Evolutionary conservation across 2,113 vertebrate species (phyloP).

Genomic region (Otocyon megalotis): DNA sequence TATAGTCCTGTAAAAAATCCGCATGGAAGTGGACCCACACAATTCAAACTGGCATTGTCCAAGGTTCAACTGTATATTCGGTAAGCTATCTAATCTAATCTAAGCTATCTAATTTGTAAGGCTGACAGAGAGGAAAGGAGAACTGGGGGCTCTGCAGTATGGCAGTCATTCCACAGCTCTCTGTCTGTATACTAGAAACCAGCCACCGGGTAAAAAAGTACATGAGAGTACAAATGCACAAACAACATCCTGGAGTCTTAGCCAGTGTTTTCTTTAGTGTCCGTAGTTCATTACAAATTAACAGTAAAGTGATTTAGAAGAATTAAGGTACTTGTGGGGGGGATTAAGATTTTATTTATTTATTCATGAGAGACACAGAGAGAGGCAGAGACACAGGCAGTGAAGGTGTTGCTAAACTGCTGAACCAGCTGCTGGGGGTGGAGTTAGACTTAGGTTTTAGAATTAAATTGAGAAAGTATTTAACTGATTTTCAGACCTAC

Average conservation of each 20-base stretch:
- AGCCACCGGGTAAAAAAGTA: not conserved
- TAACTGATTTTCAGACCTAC: conserved; percentile 46
- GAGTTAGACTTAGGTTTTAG: not conserved
- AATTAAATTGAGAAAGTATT: conserved; percentile 33
- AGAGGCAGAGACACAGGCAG: no score
- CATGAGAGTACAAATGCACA: not conserved
- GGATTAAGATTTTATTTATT: no score
- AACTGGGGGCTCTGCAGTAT: conserved; percentile 34
- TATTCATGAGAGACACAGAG: no score
- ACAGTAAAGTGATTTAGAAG: not conserved
- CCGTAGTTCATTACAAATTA: not conserved
- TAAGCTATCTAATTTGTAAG: not conserved
- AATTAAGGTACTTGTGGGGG: not conserved
- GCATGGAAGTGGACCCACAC: not conserved
- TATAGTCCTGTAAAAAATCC: not conserved
- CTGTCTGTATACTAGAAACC: not conserved
- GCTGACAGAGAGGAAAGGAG: not conserved
- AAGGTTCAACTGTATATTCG: not conserved
- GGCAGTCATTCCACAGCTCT: not conserved
- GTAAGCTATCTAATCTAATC: conserved; percentile 34
- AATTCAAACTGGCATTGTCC: not conserved
- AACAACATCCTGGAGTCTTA: not conserved
- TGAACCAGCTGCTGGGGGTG: no score
- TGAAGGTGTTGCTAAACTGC: no score
- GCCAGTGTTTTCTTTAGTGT: conserved; percentile 28